A percentile compares a stretch with the other conserved stretches of the same genome.
Conservation (phyloP, 2,888 invertebrate species). For the Antitype chi region DNA sequence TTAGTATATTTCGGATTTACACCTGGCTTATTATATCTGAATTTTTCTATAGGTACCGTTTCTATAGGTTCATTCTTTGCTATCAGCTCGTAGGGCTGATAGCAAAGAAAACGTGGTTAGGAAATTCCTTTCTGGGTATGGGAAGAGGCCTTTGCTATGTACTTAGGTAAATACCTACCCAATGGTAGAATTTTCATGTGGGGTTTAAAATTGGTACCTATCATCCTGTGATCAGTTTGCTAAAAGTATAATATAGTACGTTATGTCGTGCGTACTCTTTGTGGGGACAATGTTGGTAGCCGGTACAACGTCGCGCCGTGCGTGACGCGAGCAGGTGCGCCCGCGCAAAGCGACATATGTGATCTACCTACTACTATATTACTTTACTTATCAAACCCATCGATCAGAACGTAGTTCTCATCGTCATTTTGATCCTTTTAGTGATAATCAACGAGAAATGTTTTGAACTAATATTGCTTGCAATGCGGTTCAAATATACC, state of each 20-base stretch:
- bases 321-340: slow-evolving; percentile 69
- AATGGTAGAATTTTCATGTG: not conserved
- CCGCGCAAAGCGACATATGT: slow-evolving; percentile 49
- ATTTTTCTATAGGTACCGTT: too few relatives aligned
- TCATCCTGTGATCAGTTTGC: slow-evolving; percentile 6
- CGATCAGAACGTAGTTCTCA: slow-evolving; percentile 32
- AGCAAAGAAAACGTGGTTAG: not conserved
- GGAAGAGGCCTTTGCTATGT: not conserved
- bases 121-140: not conserved
- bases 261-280: slow-evolving; percentile 42
- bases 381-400: slow-evolving; percentile 43
- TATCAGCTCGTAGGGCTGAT: not conserved
- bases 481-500: not conserved
- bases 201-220: not conserved
- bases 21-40: not conserved
- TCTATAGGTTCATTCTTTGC: too few relatives aligned
- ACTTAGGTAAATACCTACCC: not conserved
- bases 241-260: slow-evolving; percentile 14
- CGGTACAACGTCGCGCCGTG: slow-evolving; percentile 36
- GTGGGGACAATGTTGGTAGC: slow-evolving; percentile 51
- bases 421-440: slow-evolving; percentile 24
- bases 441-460: slow-evolving; percentile 1
- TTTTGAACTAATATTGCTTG: not conserved
- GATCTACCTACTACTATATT: slow-evolving; percentile 33
- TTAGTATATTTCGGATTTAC: not conserved